Evolutionary conservation across 2,797 vertebrate genomes (phyloP), one percentile per base, ranked within the genome.

Genomic region (Manis javanica): DNA sequence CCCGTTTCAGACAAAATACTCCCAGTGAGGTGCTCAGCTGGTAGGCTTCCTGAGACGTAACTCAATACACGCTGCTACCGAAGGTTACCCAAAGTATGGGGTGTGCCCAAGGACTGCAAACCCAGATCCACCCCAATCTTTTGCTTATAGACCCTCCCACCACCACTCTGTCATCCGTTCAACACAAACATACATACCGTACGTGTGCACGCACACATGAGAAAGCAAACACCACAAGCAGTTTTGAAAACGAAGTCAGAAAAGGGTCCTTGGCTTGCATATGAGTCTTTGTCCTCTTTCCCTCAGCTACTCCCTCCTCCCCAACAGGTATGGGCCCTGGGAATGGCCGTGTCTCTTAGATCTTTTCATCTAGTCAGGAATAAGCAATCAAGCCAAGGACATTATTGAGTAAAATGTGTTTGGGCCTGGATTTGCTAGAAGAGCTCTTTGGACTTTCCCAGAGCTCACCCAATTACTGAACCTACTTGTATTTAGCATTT

Each of bases 371-470:
- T 39, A 31, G 71, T 79, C 55, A 87, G 75, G 77, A 84, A 21
- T 15, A 61, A 78, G 53, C 46, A 74, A 53, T n/a, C 10, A 93
- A 83, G 46, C 87, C 37, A 74, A 79, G 57, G 61, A 81, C 19
- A 31, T 55, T 75, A 77, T 61, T 78, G 91, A 74, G 46, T 57
- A 26, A 90, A 78, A 84, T 74, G 23, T 42, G n/a, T 26, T 86
- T 89, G 82, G 87, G 61, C 57, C 86, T 75, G 14, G 18, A 72
- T 92, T 78, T 83, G 61, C n/a, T 34, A 77, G 24, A 82, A 66
- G 78, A 88, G 66, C 29, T 53, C 46, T 93, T 87, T 68, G 59
- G 78, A 77, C 75, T 89, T 74, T 31, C 77, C 90, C 31, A 72
- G 68, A 81, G 68, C 49, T 92, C 72, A 26, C 64, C 68, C 29